phyloP scores from a whole-genome alignment of 2,113 vertebrate species.

The Lampris incognitus region DNA sequence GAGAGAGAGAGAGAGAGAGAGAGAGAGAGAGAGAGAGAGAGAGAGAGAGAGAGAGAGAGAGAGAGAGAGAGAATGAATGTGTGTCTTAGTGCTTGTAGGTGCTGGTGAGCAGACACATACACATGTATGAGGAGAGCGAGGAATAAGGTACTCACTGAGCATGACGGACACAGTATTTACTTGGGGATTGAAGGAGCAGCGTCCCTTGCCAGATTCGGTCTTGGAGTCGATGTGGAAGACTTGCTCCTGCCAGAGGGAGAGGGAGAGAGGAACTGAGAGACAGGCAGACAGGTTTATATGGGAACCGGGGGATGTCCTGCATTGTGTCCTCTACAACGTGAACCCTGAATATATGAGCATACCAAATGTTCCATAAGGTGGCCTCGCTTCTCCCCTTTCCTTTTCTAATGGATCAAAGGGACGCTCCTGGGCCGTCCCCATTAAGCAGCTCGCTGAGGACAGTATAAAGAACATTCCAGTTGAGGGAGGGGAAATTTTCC shows the following conservation, averaged over 20 bases:
- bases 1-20: neutral
- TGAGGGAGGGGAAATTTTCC: constrained; percentile 52
- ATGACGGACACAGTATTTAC: constrained; percentile 97
- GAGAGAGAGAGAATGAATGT: no score
- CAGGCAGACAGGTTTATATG: constrained; percentile 47
- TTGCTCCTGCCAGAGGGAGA: constrained; percentile 87
- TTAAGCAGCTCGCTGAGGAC: constrained; percentile 44
- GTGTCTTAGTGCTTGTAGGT: neutral
- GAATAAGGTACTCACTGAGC: constrained; percentile 90
- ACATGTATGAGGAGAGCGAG: neutral
- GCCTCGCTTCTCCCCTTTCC: constrained; percentile 26
- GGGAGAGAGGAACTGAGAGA: constrained; percentile 38
- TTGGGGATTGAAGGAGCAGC: constrained; percentile 96
- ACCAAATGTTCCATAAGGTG: constrained; percentile 25
- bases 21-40: neutral
- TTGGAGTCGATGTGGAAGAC: constrained; percentile 92
- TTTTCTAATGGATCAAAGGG: constrained; percentile 13
- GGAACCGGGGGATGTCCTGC: constrained; percentile 11
- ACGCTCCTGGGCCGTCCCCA: constrained; percentile 4
- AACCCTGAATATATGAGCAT: constrained; percentile 43
- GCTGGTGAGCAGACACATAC: neutral
- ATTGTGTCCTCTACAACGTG: constrained; percentile 4
- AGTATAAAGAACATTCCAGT: constrained; percentile 54
- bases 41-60: no score
- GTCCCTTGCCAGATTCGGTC: constrained; percentile 94